Percentiles rank a stretch among this genome's conserved stretches.
Conservation (phyloP, 92 coral and sea anemone genomes). For the Blastomussa wellsi region DNA sequence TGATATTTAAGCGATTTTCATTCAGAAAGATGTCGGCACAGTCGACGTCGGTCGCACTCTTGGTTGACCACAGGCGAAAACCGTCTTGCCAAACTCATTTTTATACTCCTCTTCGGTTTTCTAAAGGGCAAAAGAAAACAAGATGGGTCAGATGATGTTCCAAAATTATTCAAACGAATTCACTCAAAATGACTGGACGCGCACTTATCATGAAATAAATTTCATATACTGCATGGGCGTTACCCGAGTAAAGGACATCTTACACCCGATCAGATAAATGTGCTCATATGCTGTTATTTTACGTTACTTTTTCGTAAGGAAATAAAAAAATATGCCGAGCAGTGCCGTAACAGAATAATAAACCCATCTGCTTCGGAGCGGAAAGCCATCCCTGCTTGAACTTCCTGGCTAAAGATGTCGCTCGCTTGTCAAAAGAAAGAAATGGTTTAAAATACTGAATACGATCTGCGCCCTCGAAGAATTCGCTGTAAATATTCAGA, state of each 20-base stretch:
- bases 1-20: slow-evolving; percentile 1
- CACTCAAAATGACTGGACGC: slow-evolving; percentile 20
- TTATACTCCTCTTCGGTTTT: slow-evolving; percentile 69
- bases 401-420: slow-evolving; percentile 38
- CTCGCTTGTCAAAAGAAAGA: slow-evolving; percentile 37
- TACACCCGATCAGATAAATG: slow-evolving; percentile 2
- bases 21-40: slow-evolving; percentile 32
- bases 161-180: slow-evolving; percentile 24
- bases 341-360: slow-evolving; percentile 1
- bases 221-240: slow-evolving; percentile 39
- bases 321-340: slow-evolving; percentile 19
- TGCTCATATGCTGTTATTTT: not conserved
- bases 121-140: slow-evolving; percentile 40
- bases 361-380: slow-evolving; percentile 32
- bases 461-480: not conserved
- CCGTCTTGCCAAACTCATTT: slow-evolving; percentile 65
- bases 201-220: slow-evolving; percentile 9
- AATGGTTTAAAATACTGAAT: slow-evolving; percentile 14
- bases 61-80: slow-evolving; percentile 68
- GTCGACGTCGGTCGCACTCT: slow-evolving; percentile 43
- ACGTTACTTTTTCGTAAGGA: not conserved
- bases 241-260: slow-evolving; percentile 23
- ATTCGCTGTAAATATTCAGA: not conserved
- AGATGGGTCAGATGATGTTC: slow-evolving; percentile 15
- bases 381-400: slow-evolving; percentile 31